Evolutionary conservation across 2,797 vertebrate species (phyloP), one percentile per base, ranked within the genome.

Genomic region (Sebastes dallii): DNA sequence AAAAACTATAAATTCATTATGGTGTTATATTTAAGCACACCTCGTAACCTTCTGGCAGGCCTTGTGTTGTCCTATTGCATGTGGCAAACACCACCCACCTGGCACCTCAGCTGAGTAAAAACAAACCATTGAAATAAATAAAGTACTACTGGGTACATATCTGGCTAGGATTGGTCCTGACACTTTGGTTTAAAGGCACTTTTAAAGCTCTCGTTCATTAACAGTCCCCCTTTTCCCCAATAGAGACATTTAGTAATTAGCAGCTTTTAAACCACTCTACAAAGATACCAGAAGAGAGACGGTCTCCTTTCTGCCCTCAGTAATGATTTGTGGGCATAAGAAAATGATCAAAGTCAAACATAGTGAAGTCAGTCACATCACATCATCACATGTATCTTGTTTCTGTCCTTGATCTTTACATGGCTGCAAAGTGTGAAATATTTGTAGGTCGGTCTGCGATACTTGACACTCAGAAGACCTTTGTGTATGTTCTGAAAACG

Each of bases 31-130:
- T 81, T 60, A 74, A 86, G 60, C 59, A 24, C 11, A 58, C 25
- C 46, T 77, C 58, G 59, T 84, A 70, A 87, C 64, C 69, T 52
- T 72, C 69, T 86, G 66, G 39, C 72, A 66, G 46, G 34, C 25
- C 60, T 66, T 58, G 18, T 74, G 27, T 86, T 78, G 42, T 83
- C 3, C 55, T 67, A 1, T 25, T 74, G 24, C 80, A 46, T 54
- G 50, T 75, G 69, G 56, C 59, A 88, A 88, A 90, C 85, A 84
- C 62, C 75, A 65, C 72, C 80, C 84, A 83, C 78, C 80, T 88
- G 85, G 74, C 66, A 72, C 66, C 65, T 71, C 62, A 69, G 81
- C 80, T 80, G 78, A 83, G 46, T 81, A 16, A 84, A 50, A 88
- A 80, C 70, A 66, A 79, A 77, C 60, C 32, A 55, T 42, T 66